phyloP scores from a whole-genome alignment of 1,140 invertebrate species.

The Drosophila pseudoananassae region DNA sequence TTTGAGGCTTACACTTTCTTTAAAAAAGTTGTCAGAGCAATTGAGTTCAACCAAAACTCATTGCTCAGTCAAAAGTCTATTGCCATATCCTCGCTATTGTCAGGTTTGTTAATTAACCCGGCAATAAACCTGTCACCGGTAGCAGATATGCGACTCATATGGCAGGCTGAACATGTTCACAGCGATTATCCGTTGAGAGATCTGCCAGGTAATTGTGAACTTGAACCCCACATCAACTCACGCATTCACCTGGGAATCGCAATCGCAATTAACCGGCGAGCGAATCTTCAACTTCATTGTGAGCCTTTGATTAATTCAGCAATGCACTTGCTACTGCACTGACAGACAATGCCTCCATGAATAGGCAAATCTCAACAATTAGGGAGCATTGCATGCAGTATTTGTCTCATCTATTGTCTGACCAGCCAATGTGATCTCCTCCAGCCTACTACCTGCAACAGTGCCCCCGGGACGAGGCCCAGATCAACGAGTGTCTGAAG shows the following conservation, averaged over 20 bases:
- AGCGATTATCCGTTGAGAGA: slow-evolving; percentile 22
- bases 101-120: slow-evolving; percentile 33
- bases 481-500: slow-evolving; percentile 89
- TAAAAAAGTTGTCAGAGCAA: too few relatives aligned
- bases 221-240: slow-evolving; percentile 59
- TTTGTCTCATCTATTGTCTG: slow-evolving; percentile 13
- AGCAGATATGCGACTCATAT: slow-evolving; percentile 10
- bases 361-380: slow-evolving; percentile 23
- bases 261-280: slow-evolving; percentile 16
- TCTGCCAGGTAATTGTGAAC: slow-evolving; percentile 45
- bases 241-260: slow-evolving; percentile 44
- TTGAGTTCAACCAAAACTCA: too few relatives aligned
- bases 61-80: not conserved
- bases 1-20: too few relatives aligned
- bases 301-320: slow-evolving; percentile 9
- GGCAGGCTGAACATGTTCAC: slow-evolving; percentile 35
- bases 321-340: not conserved
- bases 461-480: slow-evolving; percentile 88
- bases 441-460: slow-evolving; percentile 88
- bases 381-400: slow-evolving; percentile 22
- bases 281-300: slow-evolving; percentile 33
- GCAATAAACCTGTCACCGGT: slow-evolving; percentile 49
- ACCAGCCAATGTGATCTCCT: slow-evolving; percentile 28
- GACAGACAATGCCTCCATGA: slow-evolving; percentile 34
- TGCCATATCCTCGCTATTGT: not conserved